A percentile compares a stretch with the other conserved stretches of the same genome.
phyloP scores from a whole-genome alignment of 2,797 vertebrate species.

The Pseudotriccus pelzelni region DNA sequence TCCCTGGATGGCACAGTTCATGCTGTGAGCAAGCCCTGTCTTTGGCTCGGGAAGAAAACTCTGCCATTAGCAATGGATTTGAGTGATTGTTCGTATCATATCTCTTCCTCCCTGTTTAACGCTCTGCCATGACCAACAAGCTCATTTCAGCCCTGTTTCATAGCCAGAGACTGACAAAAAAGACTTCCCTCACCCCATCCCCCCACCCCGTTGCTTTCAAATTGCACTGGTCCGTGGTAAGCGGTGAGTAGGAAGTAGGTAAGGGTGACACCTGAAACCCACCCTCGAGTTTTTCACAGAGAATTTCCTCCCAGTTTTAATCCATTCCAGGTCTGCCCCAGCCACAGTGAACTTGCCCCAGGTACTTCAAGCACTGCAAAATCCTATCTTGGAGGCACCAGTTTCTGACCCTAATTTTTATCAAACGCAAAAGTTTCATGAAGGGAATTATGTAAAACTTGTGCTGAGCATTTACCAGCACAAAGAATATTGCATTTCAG shows the following conservation, averaged over 20 bases:
- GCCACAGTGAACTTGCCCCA: neutral
- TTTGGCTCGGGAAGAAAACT: neutral
- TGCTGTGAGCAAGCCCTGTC: neutral
- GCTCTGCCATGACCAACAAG: neutral
- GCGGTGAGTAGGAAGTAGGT: neutral
- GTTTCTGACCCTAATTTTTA: slow-evolving; percentile 40
- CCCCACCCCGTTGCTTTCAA: neutral
- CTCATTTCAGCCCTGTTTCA: neutral
- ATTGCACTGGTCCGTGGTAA: neutral
- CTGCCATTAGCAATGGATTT: neutral
- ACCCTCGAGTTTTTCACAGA: neutral
- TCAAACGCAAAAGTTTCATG: neutral
- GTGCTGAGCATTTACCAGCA: slow-evolving; percentile 4
- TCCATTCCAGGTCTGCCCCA: neutral
- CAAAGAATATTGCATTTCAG: slow-evolving; percentile 57
- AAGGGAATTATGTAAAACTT: neutral
- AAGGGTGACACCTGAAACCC: neutral
- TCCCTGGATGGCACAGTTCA: rapidly evolving
- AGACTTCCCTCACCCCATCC: neutral
- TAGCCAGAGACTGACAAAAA: neutral
- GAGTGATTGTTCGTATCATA: neutral
- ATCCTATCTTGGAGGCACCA: neutral
- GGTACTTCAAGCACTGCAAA: neutral
- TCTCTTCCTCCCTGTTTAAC: neutral
- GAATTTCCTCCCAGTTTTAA: slow-evolving; percentile 6